Percentiles rank a stretch among this genome's conserved stretches.
These are phyloP conservation scores for Orius insidiosus DNA, from an alignment of 1,140 invertebrate genomes.

Conservation along the genomic window DNA sequence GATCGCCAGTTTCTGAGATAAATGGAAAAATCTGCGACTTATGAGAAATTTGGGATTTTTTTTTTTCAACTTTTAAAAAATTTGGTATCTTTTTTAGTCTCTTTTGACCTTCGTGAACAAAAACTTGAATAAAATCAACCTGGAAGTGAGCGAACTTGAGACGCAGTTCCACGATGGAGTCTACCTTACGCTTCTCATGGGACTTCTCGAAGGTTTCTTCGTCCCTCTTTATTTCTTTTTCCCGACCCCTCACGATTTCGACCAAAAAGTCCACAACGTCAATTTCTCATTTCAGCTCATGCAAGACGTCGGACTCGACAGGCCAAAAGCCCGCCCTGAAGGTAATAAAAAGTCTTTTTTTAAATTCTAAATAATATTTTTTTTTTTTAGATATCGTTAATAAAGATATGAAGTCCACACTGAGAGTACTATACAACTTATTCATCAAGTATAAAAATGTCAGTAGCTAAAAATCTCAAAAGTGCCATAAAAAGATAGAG, in stretches of 20 bases:
- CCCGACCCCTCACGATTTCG: conserved; percentile 73
- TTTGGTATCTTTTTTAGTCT: conserved; percentile 47
- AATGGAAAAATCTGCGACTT: no score
- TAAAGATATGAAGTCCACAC: conserved; percentile 89
- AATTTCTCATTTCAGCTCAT: conserved; percentile 93
- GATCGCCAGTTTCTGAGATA: no score
- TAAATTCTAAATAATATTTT: conserved; percentile 12
- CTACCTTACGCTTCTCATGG: conserved; percentile 86
- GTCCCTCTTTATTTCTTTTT: conserved; percentile 92
- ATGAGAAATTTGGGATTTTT: background rate
- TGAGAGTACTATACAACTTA: conserved; percentile 91
- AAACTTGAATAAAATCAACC: conserved; percentile 88
- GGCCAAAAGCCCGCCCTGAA: conserved; percentile 90
- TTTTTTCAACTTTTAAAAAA: conserved; percentile 3
- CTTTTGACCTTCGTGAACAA: conserved; percentile 96
- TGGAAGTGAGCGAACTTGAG: conserved; percentile 86
- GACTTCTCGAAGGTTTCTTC: conserved; percentile 93
- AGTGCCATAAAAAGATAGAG: background rate
- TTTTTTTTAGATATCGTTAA: conserved; percentile 87
- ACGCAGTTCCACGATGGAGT: conserved; percentile 96
- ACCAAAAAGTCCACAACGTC: conserved; percentile 94
- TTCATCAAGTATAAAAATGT: conserved; percentile 89
- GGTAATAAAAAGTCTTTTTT: conserved; percentile 35
- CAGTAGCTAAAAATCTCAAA: conserved; percentile 21
- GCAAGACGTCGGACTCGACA: conserved; percentile 90